Evolutionary conservation across 2,888 invertebrate genomes (phyloP), one percentile per base, ranked within the genome.

Genomic region (Nemapogon koenigi): DNA sequence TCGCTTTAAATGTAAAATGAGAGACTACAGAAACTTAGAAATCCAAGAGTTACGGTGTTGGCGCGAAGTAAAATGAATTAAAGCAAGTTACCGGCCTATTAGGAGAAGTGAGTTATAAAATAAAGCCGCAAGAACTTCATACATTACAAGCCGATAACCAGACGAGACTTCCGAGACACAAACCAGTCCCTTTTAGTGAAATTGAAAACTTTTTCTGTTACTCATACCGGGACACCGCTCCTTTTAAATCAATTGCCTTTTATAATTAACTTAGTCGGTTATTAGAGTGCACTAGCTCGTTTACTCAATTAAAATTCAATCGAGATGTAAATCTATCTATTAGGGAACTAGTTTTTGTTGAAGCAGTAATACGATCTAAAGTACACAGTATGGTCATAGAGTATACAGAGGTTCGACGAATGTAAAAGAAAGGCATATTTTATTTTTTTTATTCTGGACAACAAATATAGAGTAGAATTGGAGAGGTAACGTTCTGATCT

Each of bases 131-230:
- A 62, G 66, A 69, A 75, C 70, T 78, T 76, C 76, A 79, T 79
- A 76, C 73, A 78, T 79, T 79, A 78, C 73, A 69, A 65, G 73
- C 78, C 73, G 75, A 79, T 80, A 80, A 78, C 78, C 78, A 76
- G 76, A 72, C 73, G 63, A 75, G 78, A 78, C 79, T 75, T 68
- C 63, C 70, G 71, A 79, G 78, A 80, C 71, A 75, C 75, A 79
- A 76, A 75, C 75, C 80, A 80, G 79, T 62, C 80, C 79, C 80
- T 80, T 79, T 80, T 80, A 80, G 79, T 78, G 67, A 75, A 78
- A 80, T 80, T 79, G 79, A 78, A 78, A 80, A 79, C 66, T 79
- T 80, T 79, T 79, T 76, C 76, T 76, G 67, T 73, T 70, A 76
- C 75, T 76, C 73, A 73, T 72, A 73, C 70, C 65, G 61, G 65